A percentile compares a stretch with the other conserved stretches of the same genome.
These are phyloP conservation scores for Incurvaria masculella DNA, from an alignment of 2,888 invertebrate genomes.

Conservation along the genomic window DNA sequence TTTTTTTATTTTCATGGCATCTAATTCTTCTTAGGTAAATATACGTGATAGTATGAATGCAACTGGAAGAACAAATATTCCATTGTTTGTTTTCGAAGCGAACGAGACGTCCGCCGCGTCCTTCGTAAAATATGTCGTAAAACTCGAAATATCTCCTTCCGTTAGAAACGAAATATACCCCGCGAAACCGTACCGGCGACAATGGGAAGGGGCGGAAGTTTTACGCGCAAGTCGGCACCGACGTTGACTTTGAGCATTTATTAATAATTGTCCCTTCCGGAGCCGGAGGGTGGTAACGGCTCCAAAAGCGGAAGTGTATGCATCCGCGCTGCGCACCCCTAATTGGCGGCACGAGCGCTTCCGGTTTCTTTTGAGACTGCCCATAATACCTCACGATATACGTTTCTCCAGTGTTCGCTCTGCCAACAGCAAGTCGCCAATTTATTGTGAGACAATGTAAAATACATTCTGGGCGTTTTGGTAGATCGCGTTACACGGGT, in stretches of 20 bases:
- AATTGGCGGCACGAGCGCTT: conserved; percentile 50
- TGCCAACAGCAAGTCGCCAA: too few species aligned
- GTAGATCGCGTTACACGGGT: too few species aligned
- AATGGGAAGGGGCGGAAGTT: conserved; percentile 31
- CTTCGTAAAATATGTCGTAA: background rate
- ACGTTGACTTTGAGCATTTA: conserved; percentile 44
- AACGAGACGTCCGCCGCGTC: too few species aligned
- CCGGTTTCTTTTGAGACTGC: conserved; percentile 24
- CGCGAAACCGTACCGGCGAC: background rate
- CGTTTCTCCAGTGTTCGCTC: too few species aligned
- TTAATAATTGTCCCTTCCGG: conserved; percentile 47
- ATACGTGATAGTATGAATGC: too few species aligned
- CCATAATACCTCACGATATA: too few species aligned
- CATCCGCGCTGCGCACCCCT: conserved; percentile 41
- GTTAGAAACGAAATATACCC: background rate
- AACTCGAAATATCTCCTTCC: background rate
- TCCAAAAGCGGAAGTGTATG: conserved; percentile 48
- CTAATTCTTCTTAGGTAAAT: too few species aligned
- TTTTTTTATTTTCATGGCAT: too few species aligned
- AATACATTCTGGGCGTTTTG: too few species aligned
- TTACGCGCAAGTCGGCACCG: conserved; percentile 32
- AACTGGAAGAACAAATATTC: too few species aligned
- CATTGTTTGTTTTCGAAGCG: too few species aligned
- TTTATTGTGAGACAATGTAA: too few species aligned
- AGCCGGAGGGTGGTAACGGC: conserved; percentile 41